Evolutionary conservation across 2,113 vertebrate species (phyloP).

Genomic region (Lagopus leucura): DNA sequence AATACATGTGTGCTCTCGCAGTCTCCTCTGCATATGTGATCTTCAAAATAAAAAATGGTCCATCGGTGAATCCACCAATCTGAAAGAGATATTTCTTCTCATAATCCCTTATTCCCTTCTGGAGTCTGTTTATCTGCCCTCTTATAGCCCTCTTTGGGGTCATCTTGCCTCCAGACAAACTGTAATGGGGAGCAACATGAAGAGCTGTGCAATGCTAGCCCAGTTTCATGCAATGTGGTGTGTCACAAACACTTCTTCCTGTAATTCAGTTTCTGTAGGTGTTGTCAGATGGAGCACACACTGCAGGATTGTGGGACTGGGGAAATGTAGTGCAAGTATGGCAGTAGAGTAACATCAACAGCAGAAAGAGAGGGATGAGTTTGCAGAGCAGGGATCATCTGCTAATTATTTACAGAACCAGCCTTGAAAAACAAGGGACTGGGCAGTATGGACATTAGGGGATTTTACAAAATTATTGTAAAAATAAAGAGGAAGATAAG

Average conservation of each 20-base stretch:
- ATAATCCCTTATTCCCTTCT: accelerated
- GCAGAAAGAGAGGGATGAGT: not conserved
- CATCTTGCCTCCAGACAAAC: not conserved
- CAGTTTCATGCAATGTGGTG: not conserved
- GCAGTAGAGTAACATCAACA: not conserved
- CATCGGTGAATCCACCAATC: not conserved
- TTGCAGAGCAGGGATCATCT: not conserved
- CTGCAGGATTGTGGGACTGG: not conserved
- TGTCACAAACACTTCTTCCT: not conserved
- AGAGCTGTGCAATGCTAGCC: not conserved
- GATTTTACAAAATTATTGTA: not conserved
- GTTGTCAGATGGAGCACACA: not conserved
- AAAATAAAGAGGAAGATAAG: not conserved
- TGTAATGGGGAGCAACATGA: not conserved
- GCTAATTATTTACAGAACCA: not conserved
- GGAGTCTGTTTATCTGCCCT: not conserved
- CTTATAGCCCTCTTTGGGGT: not conserved
- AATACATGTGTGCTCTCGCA: not conserved
- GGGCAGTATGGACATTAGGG: not conserved
- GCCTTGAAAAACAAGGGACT: not conserved
- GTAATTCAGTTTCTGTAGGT: not conserved
- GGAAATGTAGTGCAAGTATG: not conserved
- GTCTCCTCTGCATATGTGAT: not conserved
- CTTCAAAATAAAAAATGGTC: not conserved
- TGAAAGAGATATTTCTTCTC: not conserved